Percentiles rank a stretch among this genome's conserved stretches.
Evolutionary conservation across 2,113 vertebrate genomes (phyloP).

Genomic region (Marmota monax): DNA sequence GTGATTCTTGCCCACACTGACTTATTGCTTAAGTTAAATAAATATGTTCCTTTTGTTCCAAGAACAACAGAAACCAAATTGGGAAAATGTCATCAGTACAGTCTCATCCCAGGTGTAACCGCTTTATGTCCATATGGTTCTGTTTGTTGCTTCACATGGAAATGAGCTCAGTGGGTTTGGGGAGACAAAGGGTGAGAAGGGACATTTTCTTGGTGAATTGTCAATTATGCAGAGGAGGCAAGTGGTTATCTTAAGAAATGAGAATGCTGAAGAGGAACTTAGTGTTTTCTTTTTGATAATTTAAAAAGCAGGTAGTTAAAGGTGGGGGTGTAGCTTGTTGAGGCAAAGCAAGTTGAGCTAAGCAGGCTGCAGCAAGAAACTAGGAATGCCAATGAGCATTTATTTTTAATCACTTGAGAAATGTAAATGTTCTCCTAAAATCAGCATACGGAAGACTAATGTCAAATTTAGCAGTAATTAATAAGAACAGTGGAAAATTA

Average conservation of each 20-base stretch:
- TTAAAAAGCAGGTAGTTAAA: conserved; percentile 45
- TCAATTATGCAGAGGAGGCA: not conserved
- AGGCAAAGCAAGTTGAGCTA: conserved; percentile 20
- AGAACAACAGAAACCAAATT: not conserved
- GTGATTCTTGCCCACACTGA: not conserved
- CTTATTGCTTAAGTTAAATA: not conserved
- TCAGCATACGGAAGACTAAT: conserved; percentile 16
- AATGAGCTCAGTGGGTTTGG: not conserved
- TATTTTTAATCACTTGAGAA: conserved; percentile 59
- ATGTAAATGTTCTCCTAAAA: conserved; percentile 54
- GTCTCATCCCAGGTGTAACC: not conserved
- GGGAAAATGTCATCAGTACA: not conserved
- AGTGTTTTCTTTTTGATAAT: conserved; percentile 46
- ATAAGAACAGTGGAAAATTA: conserved; percentile 50
- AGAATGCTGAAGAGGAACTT: not conserved
- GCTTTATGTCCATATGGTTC: not conserved
- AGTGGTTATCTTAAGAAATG: conserved; percentile 18
- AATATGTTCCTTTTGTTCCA: not conserved
- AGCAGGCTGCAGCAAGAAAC: not conserved
- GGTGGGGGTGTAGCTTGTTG: conserved; percentile 10
- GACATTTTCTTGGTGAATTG: not conserved
- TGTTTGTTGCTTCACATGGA: not conserved
- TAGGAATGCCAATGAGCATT: not conserved
- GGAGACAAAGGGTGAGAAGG: not conserved
- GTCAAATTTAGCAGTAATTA: conserved; percentile 60